phyloP scores from a whole-genome alignment of 1,140 invertebrate species.

The Drosophila ananassae region DNA sequence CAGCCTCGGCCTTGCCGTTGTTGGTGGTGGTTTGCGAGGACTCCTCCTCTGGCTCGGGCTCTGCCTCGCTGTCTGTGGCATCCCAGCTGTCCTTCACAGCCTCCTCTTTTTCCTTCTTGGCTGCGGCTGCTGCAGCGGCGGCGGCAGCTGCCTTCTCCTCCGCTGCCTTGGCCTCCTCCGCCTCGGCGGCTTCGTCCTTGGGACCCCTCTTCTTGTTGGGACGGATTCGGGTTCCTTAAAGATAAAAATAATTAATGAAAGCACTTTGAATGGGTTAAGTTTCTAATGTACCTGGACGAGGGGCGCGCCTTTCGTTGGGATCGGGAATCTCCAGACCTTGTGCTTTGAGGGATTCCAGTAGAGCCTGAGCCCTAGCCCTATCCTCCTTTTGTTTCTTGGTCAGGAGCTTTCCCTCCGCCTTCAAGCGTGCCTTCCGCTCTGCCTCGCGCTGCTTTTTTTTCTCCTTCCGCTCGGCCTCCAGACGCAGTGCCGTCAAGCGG shows the following conservation, averaged over 20 bases:
- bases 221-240: slow-evolving; percentile 87
- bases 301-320: slow-evolving; percentile 87
- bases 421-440: slow-evolving; percentile 95
- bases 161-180: slow-evolving; percentile 84
- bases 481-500: slow-evolving; percentile 89
- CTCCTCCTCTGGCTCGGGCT: slow-evolving; percentile 86
- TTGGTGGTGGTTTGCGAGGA: slow-evolving; percentile 82
- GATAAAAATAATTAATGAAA: not conserved
- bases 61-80: slow-evolving; percentile 89
- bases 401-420: slow-evolving; percentile 96
- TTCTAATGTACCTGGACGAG: slow-evolving; percentile 85
- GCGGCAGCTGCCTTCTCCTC: slow-evolving; percentile 84
- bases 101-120: slow-evolving; percentile 85
- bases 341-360: slow-evolving; percentile 94
- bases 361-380: slow-evolving; percentile 92
- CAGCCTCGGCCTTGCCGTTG: slow-evolving; percentile 59
- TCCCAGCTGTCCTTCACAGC: slow-evolving; percentile 94
- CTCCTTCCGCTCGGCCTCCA: slow-evolving; percentile 95
- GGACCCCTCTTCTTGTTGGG: slow-evolving; percentile 88
- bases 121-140: slow-evolving; percentile 66
- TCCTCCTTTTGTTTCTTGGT: slow-evolving; percentile 97
- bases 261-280: not conserved
- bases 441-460: slow-evolving; percentile 98
- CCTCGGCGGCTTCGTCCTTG: slow-evolving; percentile 71
- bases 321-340: slow-evolving; percentile 90